A percentile compares a stretch with the other conserved stretches of the same genome.
phyloP scores from a whole-genome alignment of 2,113 vertebrate genomes.

The Coptodon rendalli region DNA sequence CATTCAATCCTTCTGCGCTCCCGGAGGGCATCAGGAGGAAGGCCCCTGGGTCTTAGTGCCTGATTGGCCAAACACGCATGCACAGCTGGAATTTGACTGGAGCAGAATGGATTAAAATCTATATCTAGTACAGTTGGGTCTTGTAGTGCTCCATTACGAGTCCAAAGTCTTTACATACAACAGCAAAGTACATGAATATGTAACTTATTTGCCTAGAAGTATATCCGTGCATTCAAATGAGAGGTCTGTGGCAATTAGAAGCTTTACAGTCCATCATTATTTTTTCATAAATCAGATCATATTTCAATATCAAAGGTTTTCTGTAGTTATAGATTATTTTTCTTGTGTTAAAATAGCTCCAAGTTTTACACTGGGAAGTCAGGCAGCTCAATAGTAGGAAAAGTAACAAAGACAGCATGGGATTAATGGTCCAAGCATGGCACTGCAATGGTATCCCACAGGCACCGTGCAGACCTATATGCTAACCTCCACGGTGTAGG shows the following conservation, averaged over 20 bases:
- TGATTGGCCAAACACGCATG: background rate
- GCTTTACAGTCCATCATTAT: background rate
- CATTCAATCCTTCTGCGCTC: slow-evolving; percentile 68
- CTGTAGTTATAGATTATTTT: background rate
- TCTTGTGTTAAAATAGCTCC: background rate
- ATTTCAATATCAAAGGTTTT: background rate
- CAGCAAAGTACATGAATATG: background rate
- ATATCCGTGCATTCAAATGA: background rate
- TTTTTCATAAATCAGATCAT: background rate
- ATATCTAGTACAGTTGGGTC: background rate
- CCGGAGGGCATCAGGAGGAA: slow-evolving; percentile 49
- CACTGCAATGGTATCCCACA: background rate
- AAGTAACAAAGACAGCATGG: background rate
- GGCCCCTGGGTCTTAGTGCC: slow-evolving; percentile 66
- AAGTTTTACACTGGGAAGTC: background rate
- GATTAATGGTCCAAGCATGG: background rate
- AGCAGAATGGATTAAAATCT: background rate
- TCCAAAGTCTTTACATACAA: background rate
- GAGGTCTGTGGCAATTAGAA: background rate
- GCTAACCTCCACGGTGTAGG: background rate
- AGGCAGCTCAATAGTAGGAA: fast-evolving
- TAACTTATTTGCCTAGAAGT: background rate
- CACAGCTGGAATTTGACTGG: background rate
- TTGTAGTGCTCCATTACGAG: background rate
- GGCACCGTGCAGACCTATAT: background rate